Base-by-base conservation (phyloP, 2,888 invertebrate species). In the Scrobipalpa costella region DNA sequence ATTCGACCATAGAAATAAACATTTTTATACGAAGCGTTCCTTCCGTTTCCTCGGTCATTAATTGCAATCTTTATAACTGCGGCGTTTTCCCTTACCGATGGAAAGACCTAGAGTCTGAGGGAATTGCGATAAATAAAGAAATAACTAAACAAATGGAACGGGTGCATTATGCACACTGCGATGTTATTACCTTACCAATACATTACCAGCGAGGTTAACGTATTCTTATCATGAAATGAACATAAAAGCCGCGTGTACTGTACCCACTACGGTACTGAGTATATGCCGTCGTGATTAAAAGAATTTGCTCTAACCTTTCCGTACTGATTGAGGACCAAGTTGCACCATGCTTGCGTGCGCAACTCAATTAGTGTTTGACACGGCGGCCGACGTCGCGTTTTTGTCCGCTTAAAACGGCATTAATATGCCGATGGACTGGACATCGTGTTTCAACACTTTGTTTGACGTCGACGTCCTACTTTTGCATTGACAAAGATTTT, bases 291-390 rank as follows among this genome's bases (percentile, higher is more conserved):
- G 61, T 52, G 61, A 74, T 74, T 76, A 78, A 70, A 76, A 76
- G 78, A 77, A 78, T 84, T 84, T 79, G 80, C 82, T 78, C 76
- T 81, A 83, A 84, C 83, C 77, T 85, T 82, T 77, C 73, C 73
- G 76, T 71, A 72, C 68, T 71, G 76, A 76, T 77, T 73, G 75
- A 79, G 75, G 77, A 34, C 74, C 77, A 74, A 75, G 76, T 77
- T 79, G 78, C 78, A 75, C 77, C 80, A 78, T 77, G 77, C 81
- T 88, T 80, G 89, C 90, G 90, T 90, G 90, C 83, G 81, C 78
- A 75, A 75, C 80, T 85, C 90, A 88, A 90, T 90, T 90, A 90
- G 84, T 73, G 74, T 71, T 80, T 81, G 86, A 86, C 86, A 85
- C 85, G 86, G 76, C 79, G 77, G 74, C 79, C 77, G 79, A 76